Percentiles rank a stretch among this genome's conserved stretches.
Evolutionary conservation across 2,888 invertebrate genomes (phyloP).

Genomic region (Heteromurus nitidus): DNA sequence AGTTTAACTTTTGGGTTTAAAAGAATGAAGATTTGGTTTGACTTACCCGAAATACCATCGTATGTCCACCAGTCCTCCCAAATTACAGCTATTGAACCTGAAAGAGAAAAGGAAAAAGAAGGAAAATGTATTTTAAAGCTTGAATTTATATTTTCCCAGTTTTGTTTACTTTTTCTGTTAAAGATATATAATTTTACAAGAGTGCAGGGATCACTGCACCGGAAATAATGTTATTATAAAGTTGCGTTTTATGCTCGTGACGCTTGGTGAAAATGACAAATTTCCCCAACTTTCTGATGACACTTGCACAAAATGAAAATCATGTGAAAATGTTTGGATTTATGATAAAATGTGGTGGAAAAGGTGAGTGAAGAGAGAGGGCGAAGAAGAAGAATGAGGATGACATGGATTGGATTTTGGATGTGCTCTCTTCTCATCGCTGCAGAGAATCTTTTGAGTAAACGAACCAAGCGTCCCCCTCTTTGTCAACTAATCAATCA

Average conservation of each 20-base stretch:
- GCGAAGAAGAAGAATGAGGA: too few species aligned
- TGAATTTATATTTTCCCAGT: not conserved
- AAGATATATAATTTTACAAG: too few species aligned
- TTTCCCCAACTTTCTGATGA: too few species aligned
- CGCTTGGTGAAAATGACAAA: too few species aligned
- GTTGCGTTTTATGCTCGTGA: too few species aligned
- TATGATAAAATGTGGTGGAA: not conserved
- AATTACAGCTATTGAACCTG: constrained; percentile 77
- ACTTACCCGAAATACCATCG: constrained; percentile 94
- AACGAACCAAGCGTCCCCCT: not conserved
- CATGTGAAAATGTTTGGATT: too few species aligned
- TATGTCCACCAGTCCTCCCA: constrained; percentile 99
- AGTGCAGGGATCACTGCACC: too few species aligned
- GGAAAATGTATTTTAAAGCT: not conserved
- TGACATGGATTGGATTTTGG: too few species aligned
- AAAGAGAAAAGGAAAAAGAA: constrained; percentile 30
- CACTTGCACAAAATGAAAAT: too few species aligned
- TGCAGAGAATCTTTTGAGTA: not conserved
- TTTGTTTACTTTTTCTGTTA: too few species aligned
- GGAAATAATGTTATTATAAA: too few species aligned
- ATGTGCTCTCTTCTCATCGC: not conserved
- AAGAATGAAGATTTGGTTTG: not conserved
- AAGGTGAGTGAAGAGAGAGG: not conserved
- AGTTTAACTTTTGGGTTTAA: not conserved
- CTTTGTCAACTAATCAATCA: not conserved